These are phyloP conservation scores for Hypomecis punctinalis DNA, from an alignment of 2,888 invertebrate species.

Conservation along the genomic window DNA sequence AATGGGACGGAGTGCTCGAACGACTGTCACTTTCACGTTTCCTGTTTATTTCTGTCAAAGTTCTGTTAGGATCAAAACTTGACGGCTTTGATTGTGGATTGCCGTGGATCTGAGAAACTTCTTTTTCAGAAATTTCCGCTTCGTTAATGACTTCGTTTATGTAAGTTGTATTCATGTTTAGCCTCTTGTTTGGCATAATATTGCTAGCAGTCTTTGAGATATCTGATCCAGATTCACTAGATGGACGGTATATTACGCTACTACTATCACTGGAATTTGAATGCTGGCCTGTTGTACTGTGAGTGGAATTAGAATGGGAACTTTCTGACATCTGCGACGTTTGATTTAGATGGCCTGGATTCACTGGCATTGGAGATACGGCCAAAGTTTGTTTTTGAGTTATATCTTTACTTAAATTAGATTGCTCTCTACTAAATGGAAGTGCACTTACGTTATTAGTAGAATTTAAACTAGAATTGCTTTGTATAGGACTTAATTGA, in stretches of 20 bases:
- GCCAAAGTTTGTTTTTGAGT: slow-evolving; percentile 84
- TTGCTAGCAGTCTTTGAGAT: slow-evolving; percentile 74
- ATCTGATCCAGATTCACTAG: slow-evolving; percentile 89
- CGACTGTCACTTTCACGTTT: slow-evolving; percentile 69
- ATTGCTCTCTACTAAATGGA: slow-evolving; percentile 80
- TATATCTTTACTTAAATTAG: slow-evolving; percentile 80
- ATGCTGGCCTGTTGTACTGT: slow-evolving; percentile 87
- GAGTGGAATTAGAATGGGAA: slow-evolving; percentile 85
- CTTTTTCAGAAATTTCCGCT: slow-evolving; percentile 80
- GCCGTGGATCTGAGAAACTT: slow-evolving; percentile 69
- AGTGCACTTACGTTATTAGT: slow-evolving; percentile 79
- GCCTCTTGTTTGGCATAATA: slow-evolving; percentile 79
- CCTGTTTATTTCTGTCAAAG: slow-evolving; percentile 67
- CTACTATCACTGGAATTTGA: slow-evolving; percentile 90
- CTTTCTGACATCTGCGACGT: slow-evolving; percentile 88
- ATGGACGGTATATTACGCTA: slow-evolving; percentile 90
- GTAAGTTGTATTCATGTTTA: slow-evolving; percentile 82
- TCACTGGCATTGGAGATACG: slow-evolving; percentile 91
- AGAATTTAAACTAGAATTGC: slow-evolving; percentile 85
- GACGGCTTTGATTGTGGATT: slow-evolving; percentile 52
- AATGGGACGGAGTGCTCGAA: slow-evolving; percentile 80
- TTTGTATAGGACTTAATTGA: slow-evolving; percentile 84
- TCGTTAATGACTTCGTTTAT: slow-evolving; percentile 83
- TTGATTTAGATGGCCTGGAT: slow-evolving; percentile 57
- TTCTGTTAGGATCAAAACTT: slow-evolving; percentile 66